Base-by-base conservation (phyloP, 2,797 vertebrate genomes). In the Ctenopoma kingsleyae region DNA sequence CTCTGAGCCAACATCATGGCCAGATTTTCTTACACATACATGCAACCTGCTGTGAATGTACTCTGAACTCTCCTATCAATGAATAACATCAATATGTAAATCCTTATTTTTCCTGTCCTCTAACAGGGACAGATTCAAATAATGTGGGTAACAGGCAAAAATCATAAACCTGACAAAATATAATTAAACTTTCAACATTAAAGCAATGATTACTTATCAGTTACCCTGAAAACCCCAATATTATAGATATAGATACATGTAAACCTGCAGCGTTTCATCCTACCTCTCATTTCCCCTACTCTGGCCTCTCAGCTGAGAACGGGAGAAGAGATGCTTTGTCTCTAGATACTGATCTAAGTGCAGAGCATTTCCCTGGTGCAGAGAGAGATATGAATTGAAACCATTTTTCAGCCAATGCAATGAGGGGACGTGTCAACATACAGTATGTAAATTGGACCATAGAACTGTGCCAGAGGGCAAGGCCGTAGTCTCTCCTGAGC, bases 401-500 rank as follows among this genome's bases (percentile, higher is more conserved):
- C 80, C 76, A 82, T 79, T 70, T 79, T 72, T 82, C 71, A 67
- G 63, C 53, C 55, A 75, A 78, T 54, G 68, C 75, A 48, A 73
- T 32, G 41, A 76, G 63, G 65, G 49, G 76, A 84, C 74, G 44
- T 76, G 81, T 74, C 27, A 46, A 86, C 74, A 81, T 80, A 83
- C 74, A 74, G 71, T 68, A 73, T 82, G 80, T 57, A 81, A 89
- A 87, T 82, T 83, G 64, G 80, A 76, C 71, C 22, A 30, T 56
- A 79, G 73, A 73, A 80, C 64, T 85, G 72, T 48, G 76, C 82
- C 80, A 73, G 73, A 81, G 74, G 73, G 74, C 67, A 76, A 83
- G 71, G 67, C 71, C 74, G 78, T 61, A 68, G 78, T 72, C 81
- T 87, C 76, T 86, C 85, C 86, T 84, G 87, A 88, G 84, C 68